A percentile compares a stretch with the other conserved stretches of the same genome.
These are phyloP conservation scores for Gnathonemus echidnorhynchus DNA, from an alignment of 2,113 vertebrate species.

Conservation along the genomic window DNA sequence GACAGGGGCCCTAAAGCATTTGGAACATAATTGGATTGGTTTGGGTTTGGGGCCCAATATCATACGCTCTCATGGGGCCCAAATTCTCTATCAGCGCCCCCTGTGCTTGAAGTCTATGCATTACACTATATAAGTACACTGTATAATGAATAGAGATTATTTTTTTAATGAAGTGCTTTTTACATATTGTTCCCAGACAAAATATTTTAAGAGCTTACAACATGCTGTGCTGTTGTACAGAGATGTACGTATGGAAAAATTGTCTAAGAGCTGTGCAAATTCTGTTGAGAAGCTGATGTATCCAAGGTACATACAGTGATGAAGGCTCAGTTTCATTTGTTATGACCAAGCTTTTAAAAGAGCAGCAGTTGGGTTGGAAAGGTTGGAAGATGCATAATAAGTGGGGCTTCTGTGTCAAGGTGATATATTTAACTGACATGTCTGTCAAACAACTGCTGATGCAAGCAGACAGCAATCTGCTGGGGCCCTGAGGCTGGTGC, in stretches of 20 bases:
- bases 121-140: neutral
- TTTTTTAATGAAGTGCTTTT: neutral
- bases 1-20: neutral
- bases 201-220: neutral
- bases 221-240: neutral
- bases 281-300: neutral
- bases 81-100: neutral
- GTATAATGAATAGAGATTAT: neutral
- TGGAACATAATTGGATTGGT: neutral
- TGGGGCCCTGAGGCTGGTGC: neutral
- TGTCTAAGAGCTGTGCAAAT: neutral
- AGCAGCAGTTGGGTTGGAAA: neutral
- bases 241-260: neutral
- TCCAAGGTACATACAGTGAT: neutral
- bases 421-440: neutral
- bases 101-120: neutral
- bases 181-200: neutral
- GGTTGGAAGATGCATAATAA: neutral
- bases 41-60: neutral
- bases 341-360: conserved; percentile 5
- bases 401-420: neutral
- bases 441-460: neutral
- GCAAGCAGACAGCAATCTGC: neutral
- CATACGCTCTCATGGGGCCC: neutral
- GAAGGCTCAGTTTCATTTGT: neutral